Percentiles rank a stretch among this genome's conserved stretches.
phyloP scores from a whole-genome alignment of 1,140 invertebrate genomes.

The Contarinia nasturtii region DNA sequence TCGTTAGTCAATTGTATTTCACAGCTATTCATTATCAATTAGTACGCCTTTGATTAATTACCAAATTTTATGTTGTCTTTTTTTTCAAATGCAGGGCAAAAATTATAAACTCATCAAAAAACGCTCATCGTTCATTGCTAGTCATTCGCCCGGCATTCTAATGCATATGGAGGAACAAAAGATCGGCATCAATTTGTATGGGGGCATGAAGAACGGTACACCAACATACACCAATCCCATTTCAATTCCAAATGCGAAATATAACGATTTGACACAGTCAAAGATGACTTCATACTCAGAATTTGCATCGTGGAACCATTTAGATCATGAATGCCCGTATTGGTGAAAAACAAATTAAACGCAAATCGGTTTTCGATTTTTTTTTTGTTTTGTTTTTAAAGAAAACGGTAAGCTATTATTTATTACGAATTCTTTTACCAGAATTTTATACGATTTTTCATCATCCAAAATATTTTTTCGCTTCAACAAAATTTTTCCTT shows the following conservation, averaged over 20 bases:
- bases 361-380: too few relatives aligned
- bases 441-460: too few relatives aligned
- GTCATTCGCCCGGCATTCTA: background rate
- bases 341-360: background rate
- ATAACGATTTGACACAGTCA: background rate
- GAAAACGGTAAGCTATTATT: too few relatives aligned
- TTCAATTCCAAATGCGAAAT: background rate
- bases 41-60: too few relatives aligned
- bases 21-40: too few relatives aligned
- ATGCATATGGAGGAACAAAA: background rate
- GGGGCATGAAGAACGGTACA: too few relatives aligned
- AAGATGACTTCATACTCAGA: background rate
- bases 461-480: too few relatives aligned
- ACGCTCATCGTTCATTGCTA: slow-evolving; percentile 18
- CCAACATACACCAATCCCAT: background rate
- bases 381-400: too few relatives aligned
- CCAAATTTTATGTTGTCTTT: too few relatives aligned
- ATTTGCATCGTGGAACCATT: slow-evolving; percentile 2
- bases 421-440: too few relatives aligned
- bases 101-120: slow-evolving; percentile 22
- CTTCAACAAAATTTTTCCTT: too few relatives aligned
- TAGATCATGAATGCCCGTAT: background rate
- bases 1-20: too few relatives aligned
- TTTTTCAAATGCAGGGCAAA: slow-evolving; percentile 10
- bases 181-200: background rate